Base-by-base conservation (phyloP, 1,140 invertebrate species). In the Uloborus diversus region DNA sequence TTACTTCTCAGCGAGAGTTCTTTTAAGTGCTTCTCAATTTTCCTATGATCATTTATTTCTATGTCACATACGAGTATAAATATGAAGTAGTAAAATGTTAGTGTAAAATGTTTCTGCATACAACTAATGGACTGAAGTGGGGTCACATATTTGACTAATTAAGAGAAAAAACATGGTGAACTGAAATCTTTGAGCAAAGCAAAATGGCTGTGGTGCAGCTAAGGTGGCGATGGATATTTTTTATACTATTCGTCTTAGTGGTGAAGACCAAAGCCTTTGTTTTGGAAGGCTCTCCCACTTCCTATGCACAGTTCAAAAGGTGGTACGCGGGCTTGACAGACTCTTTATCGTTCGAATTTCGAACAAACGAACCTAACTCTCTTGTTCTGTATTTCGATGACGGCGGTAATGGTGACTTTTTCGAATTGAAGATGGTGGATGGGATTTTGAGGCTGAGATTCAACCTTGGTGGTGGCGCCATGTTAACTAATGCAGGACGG, bases 371-470 rank as follows among this genome's bases (percentile, higher is more conserved):
- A 85, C 93, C 94, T 0, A 95, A 95, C 87, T 95, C 94, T 7
- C 86, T 97, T 73, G 87, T 98, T 20, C 88, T 98, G 51, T 97
- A 97, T 86, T 96, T 95, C 1, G 96, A 97, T 85, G 96, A 98
- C 85, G 95, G 96, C 4, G 94, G 94, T 13, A 94, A 93, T 20
- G 94, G 95, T 84, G 95, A 98, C 86, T 99, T 98, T 88, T 96
- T 98, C 86, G 95, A 97, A 87, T 87, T 98, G 62, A 98, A 97
- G 85, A 88, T 99, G 17, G 94, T 98, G 4, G 94, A 96, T 85
- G 94, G 96, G 25, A 92, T 92, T 0, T 87, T 98, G n/a, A 88
- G 95, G 61, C 86, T 97, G 81, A 89, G 95, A 80, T 95, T 95
- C 86, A 95, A 96, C 86, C 88, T 96, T 65, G 93, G 94, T 9